phyloP scores from a whole-genome alignment of 92 coral and sea anemone species.

The Epizoanthus ramosus region DNA sequence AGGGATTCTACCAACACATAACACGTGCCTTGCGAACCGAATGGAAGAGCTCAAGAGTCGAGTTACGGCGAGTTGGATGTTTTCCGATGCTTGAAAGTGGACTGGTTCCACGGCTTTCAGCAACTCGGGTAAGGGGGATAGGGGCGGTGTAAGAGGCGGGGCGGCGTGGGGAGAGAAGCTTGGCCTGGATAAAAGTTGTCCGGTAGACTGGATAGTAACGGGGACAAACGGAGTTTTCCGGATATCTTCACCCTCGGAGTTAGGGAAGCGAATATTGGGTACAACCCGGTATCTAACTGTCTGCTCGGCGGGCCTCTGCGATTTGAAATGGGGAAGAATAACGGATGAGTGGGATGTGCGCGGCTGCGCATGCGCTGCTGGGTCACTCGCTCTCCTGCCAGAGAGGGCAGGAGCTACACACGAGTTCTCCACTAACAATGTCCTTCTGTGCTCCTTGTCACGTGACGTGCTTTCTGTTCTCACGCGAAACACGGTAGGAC shows the following conservation, averaged over 20 bases:
- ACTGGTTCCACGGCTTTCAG: conserved; percentile 77
- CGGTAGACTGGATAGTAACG: conserved; percentile 12
- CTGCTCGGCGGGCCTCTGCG: neutral
- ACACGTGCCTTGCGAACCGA: conserved; percentile 86
- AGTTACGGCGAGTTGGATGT: conserved; percentile 76
- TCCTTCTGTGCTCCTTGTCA: conserved; percentile 18
- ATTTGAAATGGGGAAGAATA: conserved; percentile 7
- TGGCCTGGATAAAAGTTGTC: conserved; percentile 30
- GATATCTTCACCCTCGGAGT: conserved; percentile 7
- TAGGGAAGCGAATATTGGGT: conserved; percentile 11
- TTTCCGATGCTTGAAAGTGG: conserved; percentile 72
- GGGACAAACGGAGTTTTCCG: conserved; percentile 15
- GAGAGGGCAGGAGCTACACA: neutral
- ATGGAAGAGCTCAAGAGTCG: conserved; percentile 79
- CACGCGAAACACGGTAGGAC: neutral
- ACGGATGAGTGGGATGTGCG: conserved; percentile 18
- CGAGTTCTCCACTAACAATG: neutral
- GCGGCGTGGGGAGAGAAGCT: conserved; percentile 30
- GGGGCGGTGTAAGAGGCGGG: conserved; percentile 32
- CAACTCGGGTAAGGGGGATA: conserved; percentile 60
- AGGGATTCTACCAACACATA: conserved; percentile 82
- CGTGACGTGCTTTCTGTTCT: conserved; percentile 6
- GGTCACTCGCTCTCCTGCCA: conserved; percentile 11
- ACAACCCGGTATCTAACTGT: conserved; percentile 12
- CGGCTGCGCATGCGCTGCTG: neutral